phyloP scores from a whole-genome alignment of 2,888 invertebrate genomes.

The Itoplectis maculator region DNA sequence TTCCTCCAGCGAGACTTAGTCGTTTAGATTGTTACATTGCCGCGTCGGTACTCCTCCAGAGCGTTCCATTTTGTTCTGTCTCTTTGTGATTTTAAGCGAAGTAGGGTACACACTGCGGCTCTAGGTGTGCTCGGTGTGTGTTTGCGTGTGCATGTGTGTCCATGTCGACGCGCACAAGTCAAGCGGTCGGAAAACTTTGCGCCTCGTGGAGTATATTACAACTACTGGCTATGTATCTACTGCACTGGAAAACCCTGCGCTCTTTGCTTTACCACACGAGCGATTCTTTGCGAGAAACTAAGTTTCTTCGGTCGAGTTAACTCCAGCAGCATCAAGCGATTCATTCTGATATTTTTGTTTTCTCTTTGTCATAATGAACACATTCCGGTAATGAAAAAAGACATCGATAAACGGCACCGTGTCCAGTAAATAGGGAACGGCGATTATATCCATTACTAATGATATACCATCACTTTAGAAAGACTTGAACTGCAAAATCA shows the following conservation, averaged over 20 bases:
- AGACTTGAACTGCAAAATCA: too few relatives aligned
- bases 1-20: conserved; percentile 16
- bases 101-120: conserved; percentile 2
- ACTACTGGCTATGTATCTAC: conserved; percentile 50
- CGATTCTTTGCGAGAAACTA: conserved; percentile 46
- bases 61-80: conserved; percentile 37
- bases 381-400: background rate
- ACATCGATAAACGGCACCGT: background rate
- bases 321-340: conserved; percentile 54
- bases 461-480: too few relatives aligned
- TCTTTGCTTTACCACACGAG: conserved; percentile 60
- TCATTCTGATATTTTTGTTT: conserved; percentile 14
- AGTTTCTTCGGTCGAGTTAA: conserved; percentile 60
- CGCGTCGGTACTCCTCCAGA: conserved; percentile 15
- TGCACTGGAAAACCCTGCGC: conserved; percentile 46
- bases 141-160: conserved; percentile 41
- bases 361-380: background rate
- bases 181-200: conserved; percentile 59
- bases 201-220: conserved; percentile 54
- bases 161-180: conserved; percentile 41
- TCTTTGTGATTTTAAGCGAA: conserved; percentile 59
- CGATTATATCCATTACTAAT: too few relatives aligned
- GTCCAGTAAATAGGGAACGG: too few relatives aligned
- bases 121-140: conserved; percentile 1
- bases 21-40: conserved; percentile 49